Conservation (phyloP, 1,140 invertebrate species). For the Galleria mellonella region DNA sequence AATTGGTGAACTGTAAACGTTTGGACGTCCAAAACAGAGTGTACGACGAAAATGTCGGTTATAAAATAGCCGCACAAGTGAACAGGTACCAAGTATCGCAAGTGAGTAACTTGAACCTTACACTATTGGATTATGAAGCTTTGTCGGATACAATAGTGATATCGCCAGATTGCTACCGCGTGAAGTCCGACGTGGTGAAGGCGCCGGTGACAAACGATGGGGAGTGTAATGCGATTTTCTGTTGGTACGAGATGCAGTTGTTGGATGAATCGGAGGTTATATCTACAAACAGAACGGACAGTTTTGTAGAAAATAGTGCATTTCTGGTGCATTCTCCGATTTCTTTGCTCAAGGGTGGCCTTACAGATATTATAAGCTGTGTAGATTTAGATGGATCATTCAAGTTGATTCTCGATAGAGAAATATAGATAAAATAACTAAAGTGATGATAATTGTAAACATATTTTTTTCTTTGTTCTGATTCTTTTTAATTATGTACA, state of each 20-base stretch:
- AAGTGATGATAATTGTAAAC: too few relatives aligned
- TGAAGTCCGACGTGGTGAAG: slow-evolving; percentile 1
- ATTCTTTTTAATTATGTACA: too few relatives aligned
- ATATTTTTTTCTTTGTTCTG: too few relatives aligned
- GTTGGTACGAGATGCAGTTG: slow-evolving; percentile 5
- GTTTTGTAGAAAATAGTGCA: slow-evolving; percentile 6
- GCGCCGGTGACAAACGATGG: slow-evolving; percentile 1
- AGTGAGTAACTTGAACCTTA: not conserved
- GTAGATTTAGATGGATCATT: slow-evolving; percentile 6
- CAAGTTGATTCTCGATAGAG: slow-evolving; percentile 7
- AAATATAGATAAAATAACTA: too few relatives aligned
- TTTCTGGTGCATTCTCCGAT: slow-evolving; percentile 3
- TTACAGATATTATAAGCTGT: slow-evolving; percentile 1
- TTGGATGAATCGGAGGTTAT: not conserved
- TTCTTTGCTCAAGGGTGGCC: not conserved
- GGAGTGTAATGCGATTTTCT: slow-evolving; percentile 3
- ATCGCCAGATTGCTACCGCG: not conserved
- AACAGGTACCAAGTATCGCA: not conserved
- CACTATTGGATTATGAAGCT: not conserved
- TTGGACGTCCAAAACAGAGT: not conserved
- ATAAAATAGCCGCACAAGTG: not conserved
- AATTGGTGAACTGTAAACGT: not conserved
- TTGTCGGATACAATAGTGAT: not conserved
- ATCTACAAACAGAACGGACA: slow-evolving; percentile 1
- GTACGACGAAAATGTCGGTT: not conserved